phyloP scores from a whole-genome alignment of 1,140 invertebrate genomes.

The Anastrepha obliqua region DNA sequence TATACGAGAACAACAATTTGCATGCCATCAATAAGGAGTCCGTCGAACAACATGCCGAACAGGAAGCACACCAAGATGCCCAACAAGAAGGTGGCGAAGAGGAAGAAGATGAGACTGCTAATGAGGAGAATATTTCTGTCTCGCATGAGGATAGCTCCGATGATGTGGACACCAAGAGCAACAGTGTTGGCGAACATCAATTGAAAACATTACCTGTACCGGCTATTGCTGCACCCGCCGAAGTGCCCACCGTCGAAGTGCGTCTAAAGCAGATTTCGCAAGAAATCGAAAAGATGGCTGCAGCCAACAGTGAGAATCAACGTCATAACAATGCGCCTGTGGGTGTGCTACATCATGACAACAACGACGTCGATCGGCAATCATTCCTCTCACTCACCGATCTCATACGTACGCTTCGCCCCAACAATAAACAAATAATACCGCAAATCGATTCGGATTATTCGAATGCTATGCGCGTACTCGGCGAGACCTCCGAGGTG shows the following conservation, averaged over 20 bases:
- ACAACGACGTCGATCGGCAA: slow-evolving; percentile 69
- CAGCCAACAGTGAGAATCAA: slow-evolving; percentile 55
- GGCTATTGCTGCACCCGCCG: slow-evolving; percentile 56
- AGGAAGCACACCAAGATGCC: slow-evolving; percentile 58
- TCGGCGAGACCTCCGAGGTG: slow-evolving; percentile 69
- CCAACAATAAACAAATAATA: slow-evolving; percentile 72
- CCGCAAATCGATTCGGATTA: slow-evolving; percentile 74
- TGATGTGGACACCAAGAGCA: slow-evolving; percentile 60
- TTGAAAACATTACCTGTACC: slow-evolving; percentile 53
- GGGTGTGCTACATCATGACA: slow-evolving; percentile 63
- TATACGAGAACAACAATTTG: slow-evolving; percentile 56
- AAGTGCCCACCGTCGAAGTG: slow-evolving; percentile 71
- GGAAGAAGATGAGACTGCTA: slow-evolving; percentile 16
- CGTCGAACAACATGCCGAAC: slow-evolving; percentile 57
- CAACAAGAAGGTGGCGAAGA: slow-evolving; percentile 62
- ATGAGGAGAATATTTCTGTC: background rate
- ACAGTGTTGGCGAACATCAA: slow-evolving; percentile 59
- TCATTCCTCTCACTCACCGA: slow-evolving; percentile 72
- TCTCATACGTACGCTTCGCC: slow-evolving; percentile 71
- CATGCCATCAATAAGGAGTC: slow-evolving; percentile 23
- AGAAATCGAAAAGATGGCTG: slow-evolving; percentile 70
- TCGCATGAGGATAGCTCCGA: slow-evolving; percentile 57
- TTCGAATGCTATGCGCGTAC: slow-evolving; percentile 73
- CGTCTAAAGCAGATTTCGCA: slow-evolving; percentile 72
- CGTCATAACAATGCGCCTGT: slow-evolving; percentile 49